These are phyloP conservation scores for Umimayanthus chanpuru DNA, from an alignment of 92 coral and sea anemone species.

Conservation along the genomic window DNA sequence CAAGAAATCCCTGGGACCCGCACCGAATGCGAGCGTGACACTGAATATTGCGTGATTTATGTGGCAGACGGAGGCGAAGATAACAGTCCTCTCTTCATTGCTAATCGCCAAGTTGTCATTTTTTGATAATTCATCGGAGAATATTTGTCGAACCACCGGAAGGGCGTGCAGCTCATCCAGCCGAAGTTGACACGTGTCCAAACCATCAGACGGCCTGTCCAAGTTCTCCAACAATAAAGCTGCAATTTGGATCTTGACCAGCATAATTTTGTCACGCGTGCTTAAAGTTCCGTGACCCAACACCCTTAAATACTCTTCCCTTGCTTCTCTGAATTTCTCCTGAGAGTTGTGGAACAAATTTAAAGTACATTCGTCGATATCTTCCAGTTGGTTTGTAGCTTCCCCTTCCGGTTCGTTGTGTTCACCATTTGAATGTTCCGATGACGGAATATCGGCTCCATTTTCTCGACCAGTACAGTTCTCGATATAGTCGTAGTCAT, in stretches of 20 bases:
- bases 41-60: conserved; percentile 35
- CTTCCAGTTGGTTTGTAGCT: neutral
- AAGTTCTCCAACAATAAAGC: conserved; percentile 48
- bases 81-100: conserved; percentile 12
- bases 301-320: conserved; percentile 9
- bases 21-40: conserved; percentile 18
- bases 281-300: conserved; percentile 41
- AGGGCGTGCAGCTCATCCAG: conserved; percentile 47
- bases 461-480: neutral
- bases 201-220: conserved; percentile 23
- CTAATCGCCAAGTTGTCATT: neutral
- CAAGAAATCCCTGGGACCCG: neutral
- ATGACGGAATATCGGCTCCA: neutral
- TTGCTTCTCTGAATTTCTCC: conserved; percentile 29
- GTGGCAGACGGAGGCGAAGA: conserved; percentile 44
- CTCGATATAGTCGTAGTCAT: conserved; percentile 32
- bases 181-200: conserved; percentile 34
- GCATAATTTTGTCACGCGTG: conserved; percentile 46
- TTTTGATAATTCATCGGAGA: conserved; percentile 33
- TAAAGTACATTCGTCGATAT: neutral
- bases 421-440: neutral
- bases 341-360: conserved; percentile 4
- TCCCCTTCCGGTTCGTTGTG: neutral
- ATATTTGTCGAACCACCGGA: conserved; percentile 42
- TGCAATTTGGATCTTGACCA: conserved; percentile 50